These are phyloP conservation scores for Onthophagus taurus DNA, from an alignment of 1,140 invertebrate species.

Conservation along the genomic window DNA sequence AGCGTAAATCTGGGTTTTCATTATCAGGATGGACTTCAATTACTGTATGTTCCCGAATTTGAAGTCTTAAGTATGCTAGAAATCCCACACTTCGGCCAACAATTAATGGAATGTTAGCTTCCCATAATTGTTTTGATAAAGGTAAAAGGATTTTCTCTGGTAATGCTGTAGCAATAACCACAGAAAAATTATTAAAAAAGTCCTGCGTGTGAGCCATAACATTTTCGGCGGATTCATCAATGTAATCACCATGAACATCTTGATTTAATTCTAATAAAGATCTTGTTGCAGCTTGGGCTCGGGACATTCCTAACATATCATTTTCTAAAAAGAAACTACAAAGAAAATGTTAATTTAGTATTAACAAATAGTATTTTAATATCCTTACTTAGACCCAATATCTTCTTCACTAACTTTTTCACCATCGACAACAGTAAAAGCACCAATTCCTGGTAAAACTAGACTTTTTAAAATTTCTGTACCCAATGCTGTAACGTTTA, in stretches of 20 bases:
- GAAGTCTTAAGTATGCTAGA: constrained; percentile 82
- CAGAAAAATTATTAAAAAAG: constrained; percentile 80
- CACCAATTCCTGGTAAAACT: constrained; percentile 87
- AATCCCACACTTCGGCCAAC: constrained; percentile 86
- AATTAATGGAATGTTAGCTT: constrained; percentile 75
- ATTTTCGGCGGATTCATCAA: constrained; percentile 80
- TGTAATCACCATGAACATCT: constrained; percentile 85
- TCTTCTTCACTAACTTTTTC: constrained; percentile 80
- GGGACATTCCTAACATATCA: constrained; percentile 67
- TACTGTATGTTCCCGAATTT: constrained; percentile 83
- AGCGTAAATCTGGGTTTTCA: constrained; percentile 73
- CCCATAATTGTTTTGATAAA: constrained; percentile 76
- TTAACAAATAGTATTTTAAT: constrained; percentile 9
- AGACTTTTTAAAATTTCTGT: constrained; percentile 93
- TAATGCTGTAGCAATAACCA: constrained; percentile 80
- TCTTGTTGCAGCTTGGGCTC: constrained; percentile 74
- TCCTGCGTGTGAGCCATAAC: constrained; percentile 76
- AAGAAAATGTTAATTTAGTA: constrained; percentile 17
- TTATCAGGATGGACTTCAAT: constrained; percentile 93
- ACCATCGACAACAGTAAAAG: constrained; percentile 94
- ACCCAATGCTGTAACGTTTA: constrained; percentile 89
- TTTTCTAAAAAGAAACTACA: constrained; percentile 79
- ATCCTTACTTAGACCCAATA: constrained; percentile 77
- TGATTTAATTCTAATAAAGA: constrained; percentile 85
- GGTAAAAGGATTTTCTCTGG: constrained; percentile 65